Base-by-base conservation (phyloP, 2,888 invertebrate genomes). In the Bursaphelenchus okinawaensis region DNA sequence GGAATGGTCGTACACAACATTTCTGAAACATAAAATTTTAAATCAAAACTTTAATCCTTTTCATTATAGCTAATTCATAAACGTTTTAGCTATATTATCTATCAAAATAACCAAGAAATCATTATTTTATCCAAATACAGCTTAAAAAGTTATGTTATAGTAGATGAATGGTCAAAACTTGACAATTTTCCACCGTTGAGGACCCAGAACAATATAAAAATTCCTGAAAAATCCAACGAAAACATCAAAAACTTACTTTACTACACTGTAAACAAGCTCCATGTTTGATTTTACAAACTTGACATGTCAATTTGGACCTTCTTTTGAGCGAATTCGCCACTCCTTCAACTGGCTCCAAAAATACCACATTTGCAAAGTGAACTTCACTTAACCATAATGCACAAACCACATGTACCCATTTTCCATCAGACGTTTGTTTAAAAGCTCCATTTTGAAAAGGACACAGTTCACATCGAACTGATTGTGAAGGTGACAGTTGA, bases 211-310 rank as follows among this genome's bases (percentile, higher is more conserved):
- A n/a, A n/a, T n/a, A n/a, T n/a, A n/a, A n/a, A n/a, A n/a, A n/a
- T n/a, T n/a, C n/a, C n/a, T n/a, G n/a, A n/a, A n/a, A n/a, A 8
- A 19, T 54, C 8, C 20, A 54, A 22, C n/a, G 12, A 40, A 40
- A n/a, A n/a, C 22, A 54, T 8, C 8, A 20, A 7, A 20, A 7
- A 40, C 91, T 93, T 76, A 89, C 90, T 81, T 93, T 91, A 84
- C 95, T 93, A 83, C 96, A 98, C 85, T 98, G 96, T 70, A 98
- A 95, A 82, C 96, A 96, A 0, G 96, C 95, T 4, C 96, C 96
- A 0, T 90, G 90, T 28, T 90, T 90, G 80, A 92, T 91, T 81
- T 60, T 69, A 85, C 96, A 98, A 62, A 98, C 92, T 84, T 93
- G 93, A 83, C 98, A 98, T 0, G 90, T 90, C n/a, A 98, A 87